These are phyloP conservation scores for Heterohyrax brucei DNA, from an alignment of 2,797 vertebrate genomes.

Conservation along the genomic window DNA sequence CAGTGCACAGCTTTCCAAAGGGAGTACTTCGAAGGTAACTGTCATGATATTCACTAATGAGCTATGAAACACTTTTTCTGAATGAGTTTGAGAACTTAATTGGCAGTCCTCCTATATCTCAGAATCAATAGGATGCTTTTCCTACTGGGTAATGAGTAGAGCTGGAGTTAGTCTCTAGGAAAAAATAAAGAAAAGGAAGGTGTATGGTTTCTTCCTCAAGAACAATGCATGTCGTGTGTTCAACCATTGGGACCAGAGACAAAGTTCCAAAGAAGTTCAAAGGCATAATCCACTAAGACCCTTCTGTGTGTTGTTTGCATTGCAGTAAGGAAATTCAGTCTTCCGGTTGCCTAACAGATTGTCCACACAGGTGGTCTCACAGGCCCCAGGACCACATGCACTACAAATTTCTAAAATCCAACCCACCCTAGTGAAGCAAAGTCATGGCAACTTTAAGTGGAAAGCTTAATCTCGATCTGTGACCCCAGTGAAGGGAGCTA, in stretches of 20 bases:
- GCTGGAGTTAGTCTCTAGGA: not conserved
- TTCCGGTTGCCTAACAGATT: not conserved
- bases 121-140: not conserved
- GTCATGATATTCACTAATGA: too few relatives aligned
- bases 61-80: too few relatives aligned
- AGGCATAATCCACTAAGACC: not conserved
- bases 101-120: too few relatives aligned
- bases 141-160: not conserved
- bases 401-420: not conserved
- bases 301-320: not conserved
- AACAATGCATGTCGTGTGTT: not conserved
- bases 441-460: not conserved
- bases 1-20: too few relatives aligned
- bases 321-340: not conserved
- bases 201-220: not conserved
- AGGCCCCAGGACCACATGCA: not conserved
- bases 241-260: not conserved
- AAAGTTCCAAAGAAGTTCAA: not conserved
- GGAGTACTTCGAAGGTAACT: too few relatives aligned
- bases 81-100: too few relatives aligned
- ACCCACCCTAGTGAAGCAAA: not conserved
- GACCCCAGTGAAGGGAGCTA: not conserved
- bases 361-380: not conserved
- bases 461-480: not conserved
- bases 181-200: not conserved